Evolutionary conservation across 2,113 vertebrate genomes (phyloP).

Genomic region (Emydura subglobosa): DNA sequence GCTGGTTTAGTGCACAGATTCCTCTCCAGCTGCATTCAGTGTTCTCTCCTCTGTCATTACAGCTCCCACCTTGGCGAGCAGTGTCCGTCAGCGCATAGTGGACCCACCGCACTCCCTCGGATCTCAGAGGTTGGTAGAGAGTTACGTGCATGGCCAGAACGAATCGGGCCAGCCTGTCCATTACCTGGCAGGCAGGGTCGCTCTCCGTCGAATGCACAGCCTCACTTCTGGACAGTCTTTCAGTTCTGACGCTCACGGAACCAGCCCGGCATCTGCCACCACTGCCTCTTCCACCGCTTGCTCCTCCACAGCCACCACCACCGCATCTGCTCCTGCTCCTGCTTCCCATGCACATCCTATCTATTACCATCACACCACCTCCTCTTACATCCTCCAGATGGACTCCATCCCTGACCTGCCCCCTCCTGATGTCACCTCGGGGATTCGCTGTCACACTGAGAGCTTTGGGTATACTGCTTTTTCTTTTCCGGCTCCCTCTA

Average conservation of each 20-base stretch:
- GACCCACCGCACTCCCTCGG: slow-evolving; percentile 90
- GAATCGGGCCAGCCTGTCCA: slow-evolving; percentile 78
- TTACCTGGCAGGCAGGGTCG: slow-evolving; percentile 80
- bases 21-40: not conserved
- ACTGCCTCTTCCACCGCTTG: slow-evolving; percentile 68
- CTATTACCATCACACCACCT: slow-evolving; percentile 86
- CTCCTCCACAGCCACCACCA: slow-evolving; percentile 70
- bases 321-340: slow-evolving; percentile 67
- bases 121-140: slow-evolving; percentile 99
- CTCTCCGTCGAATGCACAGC: slow-evolving; percentile 88
- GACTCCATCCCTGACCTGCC: slow-evolving; percentile 90
- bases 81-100: slow-evolving; percentile 93
- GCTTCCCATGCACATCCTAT: slow-evolving; percentile 80
- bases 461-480: slow-evolving; percentile 89
- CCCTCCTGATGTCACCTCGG: slow-evolving; percentile 87
- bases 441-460: slow-evolving; percentile 79
- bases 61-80: slow-evolving; percentile 92
- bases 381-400: slow-evolving; percentile 92
- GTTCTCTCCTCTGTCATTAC: slow-evolving; percentile 55
- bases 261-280: slow-evolving; percentile 79
- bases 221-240: slow-evolving; percentile 87
- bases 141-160: slow-evolving; percentile 79
- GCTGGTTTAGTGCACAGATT: rapidly evolving
- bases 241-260: slow-evolving; percentile 82
- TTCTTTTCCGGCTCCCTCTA: slow-evolving; percentile 63